Evolutionary conservation across 2,888 invertebrate genomes (phyloP).

Genomic region (Sphecodes monilicornis): DNA sequence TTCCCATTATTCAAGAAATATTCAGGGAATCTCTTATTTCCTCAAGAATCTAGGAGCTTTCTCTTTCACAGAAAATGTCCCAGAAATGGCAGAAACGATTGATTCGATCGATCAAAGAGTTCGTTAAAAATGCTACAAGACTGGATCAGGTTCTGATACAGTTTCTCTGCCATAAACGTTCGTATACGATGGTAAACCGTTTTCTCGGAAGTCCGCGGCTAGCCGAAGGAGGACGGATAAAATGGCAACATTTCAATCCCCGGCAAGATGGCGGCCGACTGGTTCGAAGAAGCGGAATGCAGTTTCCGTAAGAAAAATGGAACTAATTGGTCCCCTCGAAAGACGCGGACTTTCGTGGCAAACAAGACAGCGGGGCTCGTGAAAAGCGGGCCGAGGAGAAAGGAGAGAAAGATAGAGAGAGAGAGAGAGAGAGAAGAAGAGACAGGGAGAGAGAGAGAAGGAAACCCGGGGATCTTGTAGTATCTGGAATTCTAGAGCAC

Average conservation of each 20-base stretch:
- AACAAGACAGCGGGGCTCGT: conserved; percentile 75
- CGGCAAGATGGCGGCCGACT: conserved; percentile 30
- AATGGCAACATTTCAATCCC: conserved; percentile 38
- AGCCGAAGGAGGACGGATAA: conserved; percentile 28
- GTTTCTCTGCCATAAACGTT: neutral
- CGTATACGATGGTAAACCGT: neutral
- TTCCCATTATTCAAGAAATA: neutral
- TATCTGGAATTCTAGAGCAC: conserved; percentile 83
- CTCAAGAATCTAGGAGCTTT: neutral
- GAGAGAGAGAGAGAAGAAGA: conserved; percentile 41
- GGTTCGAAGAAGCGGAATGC: conserved; percentile 49
- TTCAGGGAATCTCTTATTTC: neutral
- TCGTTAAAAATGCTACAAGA: neutral
- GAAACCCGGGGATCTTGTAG: conserved; percentile 73
- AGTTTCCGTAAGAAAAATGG: conserved; percentile 79
- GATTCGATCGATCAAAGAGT: neutral
- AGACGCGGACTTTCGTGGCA: conserved; percentile 79
- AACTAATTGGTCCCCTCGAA: conserved; percentile 83
- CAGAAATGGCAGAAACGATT: neutral
- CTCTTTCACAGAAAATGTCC: neutral
- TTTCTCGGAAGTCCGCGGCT: neutral
- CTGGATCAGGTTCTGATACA: neutral
- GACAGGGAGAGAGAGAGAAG: conserved; percentile 40
- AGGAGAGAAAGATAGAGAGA: conserved; percentile 33
- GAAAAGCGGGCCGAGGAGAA: conserved; percentile 56